A percentile compares a stretch with the other conserved stretches of the same genome.
Evolutionary conservation across 2,113 vertebrate genomes (phyloP).

Genomic region (Gambusia holbrooki): DNA sequence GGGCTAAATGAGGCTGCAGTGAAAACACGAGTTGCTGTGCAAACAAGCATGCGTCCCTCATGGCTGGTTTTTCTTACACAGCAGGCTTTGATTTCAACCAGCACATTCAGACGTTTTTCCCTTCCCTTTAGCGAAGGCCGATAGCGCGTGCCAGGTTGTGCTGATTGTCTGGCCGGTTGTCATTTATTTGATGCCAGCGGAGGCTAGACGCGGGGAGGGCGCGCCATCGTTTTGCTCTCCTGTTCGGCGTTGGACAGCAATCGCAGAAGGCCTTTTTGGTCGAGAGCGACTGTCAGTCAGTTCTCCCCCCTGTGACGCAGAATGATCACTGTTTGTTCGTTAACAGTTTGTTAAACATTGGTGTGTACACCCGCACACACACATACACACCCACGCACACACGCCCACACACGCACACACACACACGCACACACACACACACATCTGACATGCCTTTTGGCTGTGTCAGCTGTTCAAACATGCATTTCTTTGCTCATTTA

Average conservation of each 20-base stretch:
- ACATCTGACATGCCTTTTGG: conserved; percentile 68
- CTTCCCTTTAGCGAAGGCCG: conserved; percentile 40
- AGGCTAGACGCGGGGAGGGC: conserved; percentile 30
- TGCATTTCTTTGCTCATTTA: conserved; percentile 71
- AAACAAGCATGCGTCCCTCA: conserved; percentile 60
- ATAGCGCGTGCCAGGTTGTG: conserved; percentile 44
- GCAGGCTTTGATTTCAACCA: conserved; percentile 46
- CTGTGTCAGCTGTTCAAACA: conserved; percentile 74
- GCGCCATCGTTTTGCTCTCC: conserved; percentile 23
- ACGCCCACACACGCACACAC: conserved; percentile 1
- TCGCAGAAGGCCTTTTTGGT: conserved; percentile 46
- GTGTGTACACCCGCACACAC: conserved; percentile 22
- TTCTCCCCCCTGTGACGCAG: conserved; percentile 23
- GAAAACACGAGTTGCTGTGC: conserved; percentile 54
- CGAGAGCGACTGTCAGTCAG: conserved; percentile 24
- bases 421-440: conserved; percentile 24
- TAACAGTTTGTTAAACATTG: conserved; percentile 51
- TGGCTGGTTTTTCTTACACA: conserved; percentile 47
- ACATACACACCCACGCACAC: conserved; percentile 18
- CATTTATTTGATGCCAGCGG: conserved; percentile 59
- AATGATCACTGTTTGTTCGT: conserved; percentile 64
- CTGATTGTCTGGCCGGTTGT: conserved; percentile 44
- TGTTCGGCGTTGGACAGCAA: conserved; percentile 24
- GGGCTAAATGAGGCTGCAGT: conserved; percentile 64
- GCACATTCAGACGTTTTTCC: conserved; percentile 52